Conservation (phyloP, 2,888 invertebrate species). For the Eristalinus aeneus region DNA sequence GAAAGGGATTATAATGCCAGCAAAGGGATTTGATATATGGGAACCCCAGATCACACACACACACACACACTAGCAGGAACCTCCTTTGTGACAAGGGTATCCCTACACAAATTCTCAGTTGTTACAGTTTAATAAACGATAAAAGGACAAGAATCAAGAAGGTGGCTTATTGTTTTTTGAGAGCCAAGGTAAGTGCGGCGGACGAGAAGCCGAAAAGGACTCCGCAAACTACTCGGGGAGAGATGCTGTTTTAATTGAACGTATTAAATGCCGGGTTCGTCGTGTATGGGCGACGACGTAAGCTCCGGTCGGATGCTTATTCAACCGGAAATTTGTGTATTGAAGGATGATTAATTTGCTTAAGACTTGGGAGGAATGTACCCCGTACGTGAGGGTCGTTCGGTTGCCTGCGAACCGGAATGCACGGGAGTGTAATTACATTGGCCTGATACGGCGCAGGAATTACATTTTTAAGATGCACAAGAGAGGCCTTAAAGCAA, state of each 20-base stretch:
- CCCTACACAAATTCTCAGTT: conserved; percentile 19
- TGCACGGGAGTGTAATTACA: conserved; percentile 25
- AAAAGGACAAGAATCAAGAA: conserved; percentile 56
- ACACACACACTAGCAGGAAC: background rate
- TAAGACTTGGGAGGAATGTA: conserved; percentile 39
- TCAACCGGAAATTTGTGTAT: conserved; percentile 61
- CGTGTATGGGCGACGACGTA: background rate
- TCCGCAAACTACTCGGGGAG: conserved; percentile 30
- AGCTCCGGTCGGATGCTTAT: conserved; percentile 38
- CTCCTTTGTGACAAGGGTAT: conserved; percentile 21
- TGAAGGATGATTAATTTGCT: conserved; percentile 65
- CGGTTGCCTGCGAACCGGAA: background rate
- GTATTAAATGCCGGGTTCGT: conserved; percentile 47
- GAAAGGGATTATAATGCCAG: conserved; percentile 57
- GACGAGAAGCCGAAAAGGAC: conserved; percentile 22
- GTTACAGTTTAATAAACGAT: conserved; percentile 59
- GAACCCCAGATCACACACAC: conserved; percentile 6
- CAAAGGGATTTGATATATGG: conserved; percentile 53
- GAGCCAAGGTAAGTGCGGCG: conserved; percentile 4
- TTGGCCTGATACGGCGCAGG: background rate
- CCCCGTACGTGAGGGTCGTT: conserved; percentile 19
- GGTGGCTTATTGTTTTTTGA: conserved; percentile 43
- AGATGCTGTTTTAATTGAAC: conserved; percentile 67
- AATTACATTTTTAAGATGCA: background rate
- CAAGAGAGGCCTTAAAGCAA: background rate